These are phyloP conservation scores for Rissa tridactyla DNA, from an alignment of 2,113 vertebrate genomes.

Conservation along the genomic window DNA sequence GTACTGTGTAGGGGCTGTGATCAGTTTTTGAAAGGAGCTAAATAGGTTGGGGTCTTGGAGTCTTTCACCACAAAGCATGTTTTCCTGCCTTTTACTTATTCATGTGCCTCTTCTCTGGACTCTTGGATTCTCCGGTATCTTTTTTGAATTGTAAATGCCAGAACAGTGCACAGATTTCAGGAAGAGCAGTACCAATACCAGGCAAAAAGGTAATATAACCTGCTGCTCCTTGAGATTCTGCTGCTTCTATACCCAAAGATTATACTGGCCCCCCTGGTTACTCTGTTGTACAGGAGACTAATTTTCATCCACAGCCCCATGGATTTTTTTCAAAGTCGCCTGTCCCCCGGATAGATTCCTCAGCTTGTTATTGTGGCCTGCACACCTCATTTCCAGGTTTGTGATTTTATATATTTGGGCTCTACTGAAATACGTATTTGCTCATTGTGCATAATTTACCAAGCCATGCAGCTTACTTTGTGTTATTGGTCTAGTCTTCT, in stretches of 20 bases:
- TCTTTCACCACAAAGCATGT: neutral
- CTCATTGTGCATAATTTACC: neutral
- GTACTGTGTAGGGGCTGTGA: neutral
- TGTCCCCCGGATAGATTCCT: fast-evolving
- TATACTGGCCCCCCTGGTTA: neutral
- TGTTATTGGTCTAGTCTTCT: neutral
- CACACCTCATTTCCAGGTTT: neutral
- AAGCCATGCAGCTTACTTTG: neutral
- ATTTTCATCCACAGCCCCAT: neutral
- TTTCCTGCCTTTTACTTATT: neutral
- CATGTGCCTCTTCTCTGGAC: neutral
- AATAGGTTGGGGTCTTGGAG: neutral
- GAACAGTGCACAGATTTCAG: neutral
- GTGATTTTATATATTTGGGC: neutral
- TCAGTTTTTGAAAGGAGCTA: neutral
- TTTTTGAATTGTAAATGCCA: neutral
- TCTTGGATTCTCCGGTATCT: neutral
- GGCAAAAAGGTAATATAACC: neutral
- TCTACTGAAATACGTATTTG: neutral
- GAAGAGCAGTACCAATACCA: neutral
- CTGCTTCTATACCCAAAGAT: neutral
- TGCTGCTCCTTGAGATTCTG: neutral
- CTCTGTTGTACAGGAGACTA: neutral
- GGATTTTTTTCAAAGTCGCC: neutral
- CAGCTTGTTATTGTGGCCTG: neutral